phyloP scores from a whole-genome alignment of 2,113 vertebrate species.

The Barbus barbus region DNA sequence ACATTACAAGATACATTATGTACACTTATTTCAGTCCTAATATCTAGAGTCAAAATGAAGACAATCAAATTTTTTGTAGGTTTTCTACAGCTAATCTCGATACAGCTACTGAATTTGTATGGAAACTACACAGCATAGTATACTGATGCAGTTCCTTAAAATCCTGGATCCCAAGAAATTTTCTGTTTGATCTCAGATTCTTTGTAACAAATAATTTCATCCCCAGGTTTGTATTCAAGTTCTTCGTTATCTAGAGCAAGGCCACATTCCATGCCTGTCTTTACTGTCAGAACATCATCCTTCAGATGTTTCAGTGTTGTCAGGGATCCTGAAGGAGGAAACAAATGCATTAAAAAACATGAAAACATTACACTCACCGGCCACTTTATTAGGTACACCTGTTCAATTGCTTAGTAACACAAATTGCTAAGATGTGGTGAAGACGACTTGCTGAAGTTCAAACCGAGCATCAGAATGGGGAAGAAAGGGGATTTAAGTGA shows the following conservation, averaged over 20 bases:
- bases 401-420: too few species aligned
- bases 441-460: too few species aligned
- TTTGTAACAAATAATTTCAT: conserved; percentile 85
- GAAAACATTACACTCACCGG: too few species aligned
- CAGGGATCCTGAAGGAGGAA: conserved; percentile 74
- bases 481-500: too few species aligned
- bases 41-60: background rate
- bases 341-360: background rate
- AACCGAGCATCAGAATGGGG: too few species aligned
- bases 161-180: conserved; percentile 91
- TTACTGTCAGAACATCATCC: conserved; percentile 82
- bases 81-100: too few species aligned
- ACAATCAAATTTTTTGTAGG: background rate
- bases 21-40: background rate
- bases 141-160: conserved; percentile 68
- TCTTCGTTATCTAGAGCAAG: conserved; percentile 77
- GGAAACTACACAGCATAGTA: background rate
- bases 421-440: too few species aligned
- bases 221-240: conserved; percentile 78
- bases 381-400: too few species aligned
- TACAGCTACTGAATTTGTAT: background rate
- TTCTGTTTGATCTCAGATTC: conserved; percentile 71
- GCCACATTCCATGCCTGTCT: conserved; percentile 91
- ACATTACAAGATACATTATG: background rate
- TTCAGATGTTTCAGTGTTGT: conserved; percentile 89